phyloP scores from a whole-genome alignment of 1,140 invertebrate species.

The Neelides sp. region DNA sequence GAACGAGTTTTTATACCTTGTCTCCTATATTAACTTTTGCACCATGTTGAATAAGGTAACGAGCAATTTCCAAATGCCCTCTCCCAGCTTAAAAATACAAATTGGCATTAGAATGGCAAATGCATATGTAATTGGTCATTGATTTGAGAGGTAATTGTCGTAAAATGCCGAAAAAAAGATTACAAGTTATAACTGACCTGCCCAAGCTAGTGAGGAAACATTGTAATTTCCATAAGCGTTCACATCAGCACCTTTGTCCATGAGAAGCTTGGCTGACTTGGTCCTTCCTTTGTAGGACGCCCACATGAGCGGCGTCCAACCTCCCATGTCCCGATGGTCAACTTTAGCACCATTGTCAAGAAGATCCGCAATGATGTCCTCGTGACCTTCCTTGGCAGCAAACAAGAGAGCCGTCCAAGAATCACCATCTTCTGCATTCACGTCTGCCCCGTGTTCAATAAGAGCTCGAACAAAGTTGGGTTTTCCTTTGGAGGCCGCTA shows the following conservation, averaged over 20 bases:
- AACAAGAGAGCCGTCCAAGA: conserved; percentile 84
- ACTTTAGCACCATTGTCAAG: conserved; percentile 74
- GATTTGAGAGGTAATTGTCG: too few relatives aligned
- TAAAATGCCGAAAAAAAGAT: too few relatives aligned
- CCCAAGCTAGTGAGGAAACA: conserved; percentile 85
- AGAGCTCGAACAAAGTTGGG: conserved; percentile 67
- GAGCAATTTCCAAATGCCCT: conserved; percentile 72
- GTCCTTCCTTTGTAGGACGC: conserved; percentile 55
- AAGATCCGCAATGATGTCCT: conserved; percentile 65
- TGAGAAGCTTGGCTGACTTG: conserved; percentile 62
- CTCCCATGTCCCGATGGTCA: conserved; percentile 88
- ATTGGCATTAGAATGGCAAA: too few relatives aligned
- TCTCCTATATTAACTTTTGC: conserved; percentile 85
- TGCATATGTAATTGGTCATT: too few relatives aligned
- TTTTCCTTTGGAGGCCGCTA: conserved; percentile 67
- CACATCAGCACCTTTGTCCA: conserved; percentile 79
- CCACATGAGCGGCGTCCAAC: conserved; percentile 97
- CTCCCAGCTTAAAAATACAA: too few relatives aligned
- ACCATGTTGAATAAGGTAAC: conserved; percentile 63
- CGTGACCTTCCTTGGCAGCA: conserved; percentile 77
- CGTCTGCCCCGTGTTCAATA: conserved; percentile 71
- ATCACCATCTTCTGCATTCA: conserved; percentile 81
- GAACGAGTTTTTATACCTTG: conserved; percentile 47
- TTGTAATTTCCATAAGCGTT: conserved; percentile 94
- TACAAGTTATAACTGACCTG: too few relatives aligned